Evolutionary conservation across 2,113 vertebrate species (phyloP).

Genomic region (Amphiprion percula): DNA sequence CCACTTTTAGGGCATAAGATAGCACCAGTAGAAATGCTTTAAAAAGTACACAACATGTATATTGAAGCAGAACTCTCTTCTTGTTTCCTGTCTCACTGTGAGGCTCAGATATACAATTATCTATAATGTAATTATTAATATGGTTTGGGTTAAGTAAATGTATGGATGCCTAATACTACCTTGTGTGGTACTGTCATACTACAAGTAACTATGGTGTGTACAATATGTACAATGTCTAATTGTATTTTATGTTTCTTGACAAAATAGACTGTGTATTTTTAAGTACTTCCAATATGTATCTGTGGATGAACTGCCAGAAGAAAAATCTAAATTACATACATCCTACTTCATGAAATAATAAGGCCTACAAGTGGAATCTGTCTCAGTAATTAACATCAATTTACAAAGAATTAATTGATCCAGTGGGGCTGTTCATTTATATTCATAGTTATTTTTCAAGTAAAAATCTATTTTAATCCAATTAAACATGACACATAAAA

Average conservation of each 20-base stretch:
- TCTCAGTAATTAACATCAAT: not conserved
- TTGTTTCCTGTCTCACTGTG: not conserved
- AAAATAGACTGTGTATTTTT: not conserved
- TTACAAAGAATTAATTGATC: not conserved
- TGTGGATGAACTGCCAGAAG: not conserved
- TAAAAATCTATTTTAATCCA: not conserved
- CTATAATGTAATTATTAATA: not conserved
- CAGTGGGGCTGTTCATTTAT: not conserved
- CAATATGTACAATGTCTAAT: not conserved
- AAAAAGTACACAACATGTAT: not conserved
- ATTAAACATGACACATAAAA: not conserved
- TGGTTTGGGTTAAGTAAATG: not conserved
- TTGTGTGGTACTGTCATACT: not conserved
- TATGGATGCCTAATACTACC: not conserved
- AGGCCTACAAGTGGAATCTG: not conserved
- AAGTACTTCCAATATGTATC: not conserved
- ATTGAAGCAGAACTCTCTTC: not conserved
- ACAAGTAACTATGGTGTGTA: not conserved
- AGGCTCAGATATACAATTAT: not conserved
- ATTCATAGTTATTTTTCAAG: no score
- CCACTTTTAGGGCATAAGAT: not conserved
- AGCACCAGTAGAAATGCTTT: not conserved
- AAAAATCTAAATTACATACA: not conserved
- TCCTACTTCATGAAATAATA: not conserved
- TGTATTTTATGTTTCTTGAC: not conserved